Evolutionary conservation across 2,797 vertebrate genomes (phyloP).

Genomic region (Anableps anableps): DNA sequence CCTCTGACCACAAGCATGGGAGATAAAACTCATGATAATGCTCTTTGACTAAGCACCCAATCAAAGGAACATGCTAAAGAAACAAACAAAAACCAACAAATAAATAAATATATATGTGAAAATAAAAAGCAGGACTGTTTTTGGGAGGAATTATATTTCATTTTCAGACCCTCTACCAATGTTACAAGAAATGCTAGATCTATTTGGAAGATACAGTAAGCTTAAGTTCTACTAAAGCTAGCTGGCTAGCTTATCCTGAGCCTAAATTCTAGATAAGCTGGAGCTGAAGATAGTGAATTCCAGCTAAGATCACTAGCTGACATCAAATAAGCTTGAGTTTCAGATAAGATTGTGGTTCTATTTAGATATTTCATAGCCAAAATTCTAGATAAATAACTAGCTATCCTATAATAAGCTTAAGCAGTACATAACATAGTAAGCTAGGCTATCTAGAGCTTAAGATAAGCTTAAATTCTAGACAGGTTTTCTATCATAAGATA

Average conservation of each 20-base stretch:
- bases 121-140: background rate
- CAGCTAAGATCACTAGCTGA: background rate
- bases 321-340: background rate
- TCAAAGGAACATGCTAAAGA: background rate
- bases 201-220: background rate
- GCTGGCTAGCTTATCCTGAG: background rate
- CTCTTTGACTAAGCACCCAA: background rate
- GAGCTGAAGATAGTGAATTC: background rate
- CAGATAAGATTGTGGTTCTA: background rate
- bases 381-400: background rate
- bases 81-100: background rate
- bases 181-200: background rate
- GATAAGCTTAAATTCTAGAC: background rate
- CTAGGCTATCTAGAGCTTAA: background rate
- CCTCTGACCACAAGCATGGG: conserved; percentile 26
- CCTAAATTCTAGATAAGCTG: background rate
- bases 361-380: background rate
- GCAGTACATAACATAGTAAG: background rate
- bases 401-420: background rate
- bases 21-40: conserved; percentile 11
- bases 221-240: background rate
- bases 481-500: background rate
- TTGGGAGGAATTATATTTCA: background rate
- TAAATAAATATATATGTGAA: background rate
- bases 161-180: background rate